These are phyloP conservation scores for Luperina testacea DNA, from an alignment of 2,888 invertebrate species.

Conservation along the genomic window DNA sequence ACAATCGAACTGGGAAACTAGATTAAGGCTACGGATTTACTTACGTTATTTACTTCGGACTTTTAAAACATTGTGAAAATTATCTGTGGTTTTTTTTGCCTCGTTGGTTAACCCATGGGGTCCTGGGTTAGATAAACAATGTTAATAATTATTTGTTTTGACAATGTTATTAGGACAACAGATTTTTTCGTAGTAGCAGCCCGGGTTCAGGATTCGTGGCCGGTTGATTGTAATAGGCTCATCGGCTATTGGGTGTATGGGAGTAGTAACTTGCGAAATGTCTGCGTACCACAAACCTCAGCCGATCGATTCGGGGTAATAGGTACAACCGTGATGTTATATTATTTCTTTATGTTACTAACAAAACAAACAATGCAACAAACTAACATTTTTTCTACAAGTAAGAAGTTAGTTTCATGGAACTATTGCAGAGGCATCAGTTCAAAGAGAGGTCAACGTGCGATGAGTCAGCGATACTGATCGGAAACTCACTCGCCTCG, in stretches of 20 bases:
- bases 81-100: not conserved
- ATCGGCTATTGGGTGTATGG: too few species aligned
- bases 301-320: not conserved
- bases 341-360: not conserved
- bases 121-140: not conserved
- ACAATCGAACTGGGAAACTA: constrained; percentile 9
- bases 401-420: constrained; percentile 2
- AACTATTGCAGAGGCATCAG: not conserved
- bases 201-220: not conserved
- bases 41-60: not conserved
- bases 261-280: not conserved
- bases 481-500: constrained; percentile 40
- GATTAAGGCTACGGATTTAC: not conserved
- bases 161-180: not conserved
- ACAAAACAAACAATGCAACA: not conserved
- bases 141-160: not conserved
- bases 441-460: constrained; percentile 33
- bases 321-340: not conserved
- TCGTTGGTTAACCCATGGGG: not conserved
- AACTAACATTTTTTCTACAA: not conserved
- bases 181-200: not conserved
- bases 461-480: constrained; percentile 42
- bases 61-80: not conserved
- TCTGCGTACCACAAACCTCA: not conserved
- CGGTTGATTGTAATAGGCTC: not conserved